Conservation (phyloP, 64 coral and sea anemone species). For the Trachythela sp. region DNA sequence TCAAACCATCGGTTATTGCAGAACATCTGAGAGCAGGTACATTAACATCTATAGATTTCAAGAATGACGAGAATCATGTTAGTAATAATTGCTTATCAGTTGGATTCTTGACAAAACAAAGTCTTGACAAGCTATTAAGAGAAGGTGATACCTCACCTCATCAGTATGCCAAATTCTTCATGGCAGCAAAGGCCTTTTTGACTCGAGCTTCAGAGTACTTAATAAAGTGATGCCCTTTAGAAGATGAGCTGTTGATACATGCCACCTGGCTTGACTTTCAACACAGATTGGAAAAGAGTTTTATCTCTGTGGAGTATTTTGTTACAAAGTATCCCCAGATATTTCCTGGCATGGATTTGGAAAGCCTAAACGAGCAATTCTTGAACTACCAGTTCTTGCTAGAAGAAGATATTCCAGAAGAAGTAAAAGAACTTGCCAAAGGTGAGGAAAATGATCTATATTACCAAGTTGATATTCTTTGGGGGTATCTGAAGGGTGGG, state of each 20-base stretch:
- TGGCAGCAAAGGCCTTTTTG: not conserved
- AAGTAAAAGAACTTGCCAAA: constrained; percentile 37
- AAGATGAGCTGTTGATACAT: constrained; percentile 37
- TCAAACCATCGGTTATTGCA: not conserved
- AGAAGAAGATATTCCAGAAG: constrained; percentile 36
- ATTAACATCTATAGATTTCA: constrained; percentile 24
- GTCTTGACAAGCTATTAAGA: constrained; percentile 23
- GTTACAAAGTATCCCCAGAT: constrained; percentile 30
- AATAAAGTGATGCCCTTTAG: constrained; percentile 19
- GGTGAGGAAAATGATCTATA: constrained; percentile 25
- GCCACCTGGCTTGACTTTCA: constrained; percentile 32
- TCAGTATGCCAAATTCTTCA: constrained; percentile 17
- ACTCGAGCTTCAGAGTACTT: constrained; percentile 30
- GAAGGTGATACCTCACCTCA: not conserved
- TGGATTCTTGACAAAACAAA: constrained; percentile 19
- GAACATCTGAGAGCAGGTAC: constrained; percentile 13
- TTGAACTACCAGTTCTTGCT: constrained; percentile 28
- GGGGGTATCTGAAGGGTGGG: not conserved
- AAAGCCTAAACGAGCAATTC: constrained; percentile 42
- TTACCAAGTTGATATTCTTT: constrained; percentile 22
- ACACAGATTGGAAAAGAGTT: constrained; percentile 38
- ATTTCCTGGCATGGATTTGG: constrained; percentile 38
- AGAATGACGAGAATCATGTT: not conserved
- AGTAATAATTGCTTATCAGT: not conserved
- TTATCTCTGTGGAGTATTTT: constrained; percentile 47